phyloP scores from a whole-genome alignment of 2,113 vertebrate species.

The Phaetusa simplex region DNA sequence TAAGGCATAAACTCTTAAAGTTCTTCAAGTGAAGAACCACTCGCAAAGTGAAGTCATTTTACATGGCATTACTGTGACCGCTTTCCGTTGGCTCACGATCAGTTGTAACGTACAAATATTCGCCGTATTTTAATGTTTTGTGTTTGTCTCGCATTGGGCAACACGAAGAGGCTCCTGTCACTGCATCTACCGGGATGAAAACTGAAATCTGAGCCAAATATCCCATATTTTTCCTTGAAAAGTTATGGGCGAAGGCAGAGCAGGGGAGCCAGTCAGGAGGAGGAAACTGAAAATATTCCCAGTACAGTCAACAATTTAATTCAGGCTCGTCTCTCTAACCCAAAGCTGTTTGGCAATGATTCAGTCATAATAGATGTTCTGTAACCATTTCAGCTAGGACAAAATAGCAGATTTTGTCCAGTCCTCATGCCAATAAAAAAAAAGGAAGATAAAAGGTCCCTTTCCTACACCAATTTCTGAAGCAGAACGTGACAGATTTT shows the following conservation, averaged over 20 bases:
- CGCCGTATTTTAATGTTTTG: neutral
- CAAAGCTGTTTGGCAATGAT: neutral
- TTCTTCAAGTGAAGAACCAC: neutral
- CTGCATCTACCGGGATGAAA: neutral
- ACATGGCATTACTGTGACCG: neutral
- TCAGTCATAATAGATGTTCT: neutral
- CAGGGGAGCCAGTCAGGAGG: neutral
- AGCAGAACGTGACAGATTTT: neutral
- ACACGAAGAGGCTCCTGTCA: neutral
- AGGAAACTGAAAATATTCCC: neutral
- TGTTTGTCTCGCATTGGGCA: neutral
- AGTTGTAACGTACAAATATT: neutral
- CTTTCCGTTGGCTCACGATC: neutral
- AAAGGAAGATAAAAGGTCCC: neutral
- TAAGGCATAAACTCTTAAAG: neutral
- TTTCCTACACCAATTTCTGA: neutral
- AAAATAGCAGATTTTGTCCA: constrained; percentile 7
- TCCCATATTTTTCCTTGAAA: neutral
- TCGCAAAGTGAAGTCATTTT: neutral
- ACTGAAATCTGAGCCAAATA: neutral
- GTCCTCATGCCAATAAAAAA: neutral
- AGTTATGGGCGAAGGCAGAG: neutral
- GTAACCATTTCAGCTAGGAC: neutral
- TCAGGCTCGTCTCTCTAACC: neutral
- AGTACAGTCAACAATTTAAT: neutral